A percentile compares a stretch with the other conserved stretches of the same genome.
Conservation (phyloP, 2,113 vertebrate genomes). For the Rousettus leschenaultii region DNA sequence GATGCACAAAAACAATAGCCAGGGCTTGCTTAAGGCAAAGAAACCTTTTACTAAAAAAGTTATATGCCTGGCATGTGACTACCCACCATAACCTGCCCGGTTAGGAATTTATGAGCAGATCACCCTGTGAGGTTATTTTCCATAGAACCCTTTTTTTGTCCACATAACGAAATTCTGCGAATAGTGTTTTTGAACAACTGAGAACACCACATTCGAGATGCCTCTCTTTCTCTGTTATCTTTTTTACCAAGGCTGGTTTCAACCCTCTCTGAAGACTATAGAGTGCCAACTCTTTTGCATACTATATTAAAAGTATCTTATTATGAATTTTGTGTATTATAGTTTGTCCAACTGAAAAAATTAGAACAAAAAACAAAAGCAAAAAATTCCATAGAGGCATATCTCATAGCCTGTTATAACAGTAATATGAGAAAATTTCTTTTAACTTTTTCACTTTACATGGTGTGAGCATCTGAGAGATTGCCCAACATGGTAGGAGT, state of each 20-base stretch:
- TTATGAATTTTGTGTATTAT: neutral
- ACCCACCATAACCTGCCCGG: neutral
- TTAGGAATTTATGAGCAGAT: neutral
- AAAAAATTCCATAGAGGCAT: neutral
- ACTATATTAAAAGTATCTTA: neutral
- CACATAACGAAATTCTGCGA: neutral
- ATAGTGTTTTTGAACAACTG: constrained; percentile 16
- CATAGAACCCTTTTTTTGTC: neutral
- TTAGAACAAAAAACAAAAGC: neutral
- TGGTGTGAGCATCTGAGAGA: neutral
- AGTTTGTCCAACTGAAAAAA: neutral
- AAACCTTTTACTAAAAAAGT: neutral
- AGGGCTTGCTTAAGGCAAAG: neutral
- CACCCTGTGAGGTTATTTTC: no score
- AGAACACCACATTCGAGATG: neutral
- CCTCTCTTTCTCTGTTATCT: neutral
- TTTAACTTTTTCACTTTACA: neutral
- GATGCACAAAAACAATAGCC: neutral
- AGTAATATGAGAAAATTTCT: neutral
- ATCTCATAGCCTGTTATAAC: neutral
- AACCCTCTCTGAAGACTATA: neutral
- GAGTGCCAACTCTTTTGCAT: neutral
- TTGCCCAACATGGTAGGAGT: neutral
- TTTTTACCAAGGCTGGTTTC: neutral
- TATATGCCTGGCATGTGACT: neutral